phyloP scores from a whole-genome alignment of 2,113 vertebrate species.

The Eurypyga helias region DNA sequence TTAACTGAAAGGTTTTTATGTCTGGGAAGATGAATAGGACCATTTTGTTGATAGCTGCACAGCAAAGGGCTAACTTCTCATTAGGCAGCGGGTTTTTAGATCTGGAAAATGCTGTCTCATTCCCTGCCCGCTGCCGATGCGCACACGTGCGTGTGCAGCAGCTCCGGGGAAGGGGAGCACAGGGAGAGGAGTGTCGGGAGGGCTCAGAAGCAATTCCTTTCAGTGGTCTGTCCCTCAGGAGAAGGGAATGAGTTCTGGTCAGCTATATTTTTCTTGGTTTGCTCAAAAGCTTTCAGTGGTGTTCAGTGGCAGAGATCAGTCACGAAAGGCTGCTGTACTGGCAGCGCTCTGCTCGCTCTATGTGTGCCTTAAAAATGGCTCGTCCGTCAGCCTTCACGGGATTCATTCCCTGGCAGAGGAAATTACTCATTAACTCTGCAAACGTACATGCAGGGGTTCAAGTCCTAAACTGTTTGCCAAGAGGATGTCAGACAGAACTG shows the following conservation, averaged over 20 bases:
- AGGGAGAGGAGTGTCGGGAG: neutral
- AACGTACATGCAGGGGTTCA: neutral
- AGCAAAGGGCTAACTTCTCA: neutral
- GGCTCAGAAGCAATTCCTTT: neutral
- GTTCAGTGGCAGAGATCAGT: neutral
- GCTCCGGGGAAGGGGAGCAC: neutral
- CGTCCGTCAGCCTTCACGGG: accelerated
- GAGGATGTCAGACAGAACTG: conserved; percentile 14
- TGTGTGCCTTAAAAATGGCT: neutral
- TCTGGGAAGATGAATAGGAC: neutral
- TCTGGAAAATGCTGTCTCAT: conserved; percentile 49
- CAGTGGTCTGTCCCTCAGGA: neutral
- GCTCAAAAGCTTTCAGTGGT: neutral
- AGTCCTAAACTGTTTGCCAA: neutral
- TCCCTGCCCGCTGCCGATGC: accelerated
- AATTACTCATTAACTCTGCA: conserved; percentile 22
- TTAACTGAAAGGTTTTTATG: neutral
- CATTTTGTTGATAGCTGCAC: neutral
- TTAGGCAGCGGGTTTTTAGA: neutral
- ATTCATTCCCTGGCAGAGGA: neutral
- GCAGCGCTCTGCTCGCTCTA: accelerated
- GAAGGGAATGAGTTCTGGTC: neutral
- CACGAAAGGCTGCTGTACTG: neutral
- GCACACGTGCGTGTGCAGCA: neutral
- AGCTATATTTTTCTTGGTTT: neutral